Evolutionary conservation across 2,888 invertebrate species (phyloP), one percentile per base, ranked within the genome.

Genomic region (Xanthostigma xanthostigma): DNA sequence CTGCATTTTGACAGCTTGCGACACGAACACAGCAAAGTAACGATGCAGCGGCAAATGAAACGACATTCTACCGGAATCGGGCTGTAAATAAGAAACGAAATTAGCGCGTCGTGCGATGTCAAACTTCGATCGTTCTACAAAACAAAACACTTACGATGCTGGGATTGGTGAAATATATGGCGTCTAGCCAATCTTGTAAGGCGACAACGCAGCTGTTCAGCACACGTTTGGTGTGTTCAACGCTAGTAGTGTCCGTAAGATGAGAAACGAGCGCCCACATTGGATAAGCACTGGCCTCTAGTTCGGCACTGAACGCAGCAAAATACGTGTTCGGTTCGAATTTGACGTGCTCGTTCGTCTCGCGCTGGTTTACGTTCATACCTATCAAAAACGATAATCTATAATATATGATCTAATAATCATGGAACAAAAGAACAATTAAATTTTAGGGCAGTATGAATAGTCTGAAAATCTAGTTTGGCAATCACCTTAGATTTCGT

Each of bases 11-110:
- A 88, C 83, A 44, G 86, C 90, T 64, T 91, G 89, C 65, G 90
- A 82, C 58, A 89, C 73, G 63, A 91, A 88, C 12, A 86, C 83
- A 0, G 90, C 83, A 64, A 93, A 78, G 71, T 95, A 94, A 47
- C 97, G 87, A 74, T 97, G 96, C 58, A 97, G 76, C 14, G 96
- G 96, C 62, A 95, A 79, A 73, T 97, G 96, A 74, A 97, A 97
- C 45, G 94, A 92, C 51, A 94, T 84, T 74, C 92, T 88, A 67
- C 81, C 75, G 68, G 78, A 79, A 66, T 87, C 86, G 62, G 75
- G 69, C 86, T 88, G 69, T n/a, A 68, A 68, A 53, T 27, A 2
- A 17, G 17, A 17, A 17, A 17, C 4, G 17, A 17, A 17, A 3
- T 17, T 17, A 17, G n/a, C 38, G 3, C 38, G 12, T 38, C 8